Conservation (phyloP, 2,113 vertebrate genomes). For the Dicrurus megarhynchus region DNA sequence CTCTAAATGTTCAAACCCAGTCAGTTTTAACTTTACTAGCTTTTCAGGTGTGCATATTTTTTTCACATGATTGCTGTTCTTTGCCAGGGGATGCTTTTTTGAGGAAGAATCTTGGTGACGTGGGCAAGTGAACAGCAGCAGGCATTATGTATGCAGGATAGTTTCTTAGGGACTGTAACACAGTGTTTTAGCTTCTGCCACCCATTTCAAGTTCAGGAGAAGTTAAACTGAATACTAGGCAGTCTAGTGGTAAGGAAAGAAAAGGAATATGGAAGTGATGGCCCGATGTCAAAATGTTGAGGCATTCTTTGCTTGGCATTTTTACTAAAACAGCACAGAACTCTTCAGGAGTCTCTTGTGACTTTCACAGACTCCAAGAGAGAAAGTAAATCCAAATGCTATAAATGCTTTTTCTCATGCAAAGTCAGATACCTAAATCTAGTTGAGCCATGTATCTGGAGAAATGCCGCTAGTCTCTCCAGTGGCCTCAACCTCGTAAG, state of each 20-base stretch:
- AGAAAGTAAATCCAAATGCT: background rate
- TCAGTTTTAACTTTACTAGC: background rate
- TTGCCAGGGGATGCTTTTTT: background rate
- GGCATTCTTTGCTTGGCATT: background rate
- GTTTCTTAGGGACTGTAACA: background rate
- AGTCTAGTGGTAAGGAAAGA: background rate
- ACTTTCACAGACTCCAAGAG: background rate
- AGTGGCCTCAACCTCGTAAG: background rate
- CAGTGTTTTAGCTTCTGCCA: background rate
- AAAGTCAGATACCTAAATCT: background rate
- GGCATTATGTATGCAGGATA: background rate
- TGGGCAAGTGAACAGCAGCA: background rate
- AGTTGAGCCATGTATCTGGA: background rate
- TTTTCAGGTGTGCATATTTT: background rate
- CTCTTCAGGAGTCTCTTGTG: background rate
- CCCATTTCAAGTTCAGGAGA: background rate
- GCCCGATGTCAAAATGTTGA: background rate
- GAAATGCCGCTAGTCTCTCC: background rate
- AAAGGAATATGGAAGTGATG: background rate
- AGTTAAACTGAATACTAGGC: background rate
- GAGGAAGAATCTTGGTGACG: background rate
- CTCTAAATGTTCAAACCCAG: background rate
- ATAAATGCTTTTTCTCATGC: background rate
- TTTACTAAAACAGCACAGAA: background rate
- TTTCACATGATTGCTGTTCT: background rate